phyloP scores from a whole-genome alignment of 2,888 invertebrate species.

The Caenorhabditis plicata region DNA sequence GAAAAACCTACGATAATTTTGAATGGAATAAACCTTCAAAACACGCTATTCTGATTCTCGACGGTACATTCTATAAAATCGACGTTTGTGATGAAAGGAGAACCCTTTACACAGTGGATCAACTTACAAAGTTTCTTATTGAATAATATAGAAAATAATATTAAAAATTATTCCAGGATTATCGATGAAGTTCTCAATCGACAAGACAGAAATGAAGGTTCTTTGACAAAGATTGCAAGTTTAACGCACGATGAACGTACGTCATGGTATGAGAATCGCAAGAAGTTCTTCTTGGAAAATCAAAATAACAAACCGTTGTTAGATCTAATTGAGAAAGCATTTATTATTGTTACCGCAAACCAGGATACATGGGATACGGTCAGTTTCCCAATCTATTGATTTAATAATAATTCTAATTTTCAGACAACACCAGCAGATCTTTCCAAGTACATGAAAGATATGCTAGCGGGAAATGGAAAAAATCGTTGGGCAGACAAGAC shows the following conservation, averaged over 20 bases:
- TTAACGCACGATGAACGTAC: slow-evolving; percentile 54
- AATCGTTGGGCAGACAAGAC: slow-evolving; percentile 62
- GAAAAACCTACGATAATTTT: slow-evolving; percentile 44
- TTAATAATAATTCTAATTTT: not conserved
- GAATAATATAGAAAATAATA: not conserved
- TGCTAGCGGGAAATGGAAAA: slow-evolving; percentile 54
- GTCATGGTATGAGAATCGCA: slow-evolving; percentile 51
- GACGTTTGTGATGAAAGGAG: slow-evolving; percentile 47
- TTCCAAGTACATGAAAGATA: slow-evolving; percentile 38
- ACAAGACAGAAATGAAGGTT: slow-evolving; percentile 37
- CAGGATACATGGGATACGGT: slow-evolving; percentile 11
- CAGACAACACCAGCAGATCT: slow-evolving; percentile 5
- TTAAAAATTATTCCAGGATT: slow-evolving; percentile 37
- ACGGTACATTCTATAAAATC: slow-evolving; percentile 53
- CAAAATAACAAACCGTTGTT: slow-evolving; percentile 43
- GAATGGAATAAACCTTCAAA: slow-evolving; percentile 42
- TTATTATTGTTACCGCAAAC: slow-evolving; percentile 50
- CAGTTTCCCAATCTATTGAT: no score
- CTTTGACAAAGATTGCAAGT: slow-evolving; percentile 40
- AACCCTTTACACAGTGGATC: slow-evolving; percentile 35
- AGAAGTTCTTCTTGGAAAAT: slow-evolving; percentile 53
- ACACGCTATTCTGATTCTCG: slow-evolving; percentile 44
- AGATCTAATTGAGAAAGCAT: slow-evolving; percentile 51
- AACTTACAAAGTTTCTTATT: slow-evolving; percentile 37
- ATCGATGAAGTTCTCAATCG: slow-evolving; percentile 51